Base-by-base conservation (phyloP, 1,140 invertebrate species). In the Drusus annulatus region DNA sequence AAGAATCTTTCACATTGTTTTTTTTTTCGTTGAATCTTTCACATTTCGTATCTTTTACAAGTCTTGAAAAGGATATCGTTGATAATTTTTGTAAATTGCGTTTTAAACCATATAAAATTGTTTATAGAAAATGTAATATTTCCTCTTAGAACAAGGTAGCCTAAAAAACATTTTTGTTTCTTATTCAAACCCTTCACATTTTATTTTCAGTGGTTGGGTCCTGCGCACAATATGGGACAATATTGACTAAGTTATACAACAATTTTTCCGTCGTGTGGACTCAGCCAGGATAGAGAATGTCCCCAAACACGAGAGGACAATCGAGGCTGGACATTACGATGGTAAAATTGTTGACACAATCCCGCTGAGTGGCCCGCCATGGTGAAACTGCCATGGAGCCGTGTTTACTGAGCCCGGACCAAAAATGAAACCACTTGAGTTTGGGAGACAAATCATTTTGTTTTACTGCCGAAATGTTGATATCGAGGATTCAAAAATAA, bases 231-330 rank as follows among this genome's bases (percentile, higher is more conserved):
- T 19, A 23, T 8, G 17, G n/a, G 17, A 60, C 31, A 36, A 21
- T 68, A 36, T 68, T 68, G 23, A 68, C 63, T n/a, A 68, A 68
- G 63, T 68, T 68, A 36, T 68, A 36, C 63, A 65, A 65, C 28
- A n/a, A 56, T 31, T 60, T 60, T 7, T 19, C 19, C 16, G 36
- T 8, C 15, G n/a, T 68, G 31, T 68, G 63, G 63, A 68, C 31
- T 50, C 15, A 36, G 28, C 17, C 1, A 68, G 36, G 10, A 36
- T n/a, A 45, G 16, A n/a, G 63, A 19, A 17, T 68, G 28, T 68
- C 63, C 16, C 63, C 63, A 68, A 68, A 68, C 63, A 68, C n/a
- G 63, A 36, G 31, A 36, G 23, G 63, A 68, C 63, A 68, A 25
- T 68, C n/a, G 25, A 56, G 25, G 8, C 19, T 23, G 56, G 15